phyloP scores from a whole-genome alignment of 2,113 vertebrate species.

The Oryzias curvinotus region DNA sequence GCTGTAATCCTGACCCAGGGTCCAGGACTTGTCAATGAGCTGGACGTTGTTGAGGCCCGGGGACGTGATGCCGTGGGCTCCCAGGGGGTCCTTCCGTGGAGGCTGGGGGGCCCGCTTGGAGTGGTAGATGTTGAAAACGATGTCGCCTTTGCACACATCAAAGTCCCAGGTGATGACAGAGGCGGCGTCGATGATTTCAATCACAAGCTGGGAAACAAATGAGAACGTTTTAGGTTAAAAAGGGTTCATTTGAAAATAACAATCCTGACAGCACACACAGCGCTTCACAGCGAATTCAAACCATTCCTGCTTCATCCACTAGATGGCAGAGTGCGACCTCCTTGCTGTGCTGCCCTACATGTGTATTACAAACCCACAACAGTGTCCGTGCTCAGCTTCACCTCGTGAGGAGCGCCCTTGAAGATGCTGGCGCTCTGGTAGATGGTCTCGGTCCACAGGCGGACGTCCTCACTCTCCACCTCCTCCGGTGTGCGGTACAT shows the following conservation, averaged over 20 bases:
- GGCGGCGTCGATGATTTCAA: conserved; percentile 93
- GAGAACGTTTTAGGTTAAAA: neutral
- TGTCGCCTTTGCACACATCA: conserved; percentile 94
- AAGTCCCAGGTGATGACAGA: conserved; percentile 99
- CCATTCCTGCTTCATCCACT: conserved; percentile 31
- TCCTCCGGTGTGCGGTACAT: conserved; percentile 94
- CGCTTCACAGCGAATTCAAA: neutral
- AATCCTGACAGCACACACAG: neutral
- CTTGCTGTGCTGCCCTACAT: conserved; percentile 21
- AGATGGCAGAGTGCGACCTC: conserved; percentile 41
- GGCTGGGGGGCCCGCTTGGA: conserved; percentile 89
- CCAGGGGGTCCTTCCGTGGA: conserved; percentile 88
- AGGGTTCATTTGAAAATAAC: neutral
- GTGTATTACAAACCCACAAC: conserved; percentile 1
- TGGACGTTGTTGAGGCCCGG: conserved; percentile 92
- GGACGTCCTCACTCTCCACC: conserved; percentile 90
- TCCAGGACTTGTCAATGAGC: conserved; percentile 92
- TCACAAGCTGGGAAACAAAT: conserved; percentile 78
- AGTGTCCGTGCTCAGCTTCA: conserved; percentile 48
- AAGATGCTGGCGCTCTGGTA: conserved; percentile 95
- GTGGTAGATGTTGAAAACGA: conserved; percentile 96
- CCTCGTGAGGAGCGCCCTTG: conserved; percentile 86
- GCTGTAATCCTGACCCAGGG: conserved; percentile 91
- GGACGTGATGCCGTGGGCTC: conserved; percentile 87
- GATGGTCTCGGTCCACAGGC: conserved; percentile 94